Base-by-base conservation (phyloP, 2,888 invertebrate species). In the Argyresthia albistria region DNA sequence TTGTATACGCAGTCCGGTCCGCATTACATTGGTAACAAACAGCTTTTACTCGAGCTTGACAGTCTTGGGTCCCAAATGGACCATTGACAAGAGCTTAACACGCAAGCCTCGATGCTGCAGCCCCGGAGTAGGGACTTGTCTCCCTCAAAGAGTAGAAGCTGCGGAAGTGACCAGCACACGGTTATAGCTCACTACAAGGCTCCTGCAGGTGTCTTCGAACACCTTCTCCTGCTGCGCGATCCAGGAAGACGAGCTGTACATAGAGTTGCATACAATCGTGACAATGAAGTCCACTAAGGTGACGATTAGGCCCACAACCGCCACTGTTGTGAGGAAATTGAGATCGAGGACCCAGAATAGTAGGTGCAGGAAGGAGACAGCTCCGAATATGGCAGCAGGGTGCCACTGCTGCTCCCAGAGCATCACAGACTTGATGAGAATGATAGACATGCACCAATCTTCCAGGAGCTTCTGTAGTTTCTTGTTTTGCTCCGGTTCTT, bases 361-460 rank as follows among this genome's bases (percentile, higher is more conserved):
- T 54, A 95, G 90, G 76, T 87, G 92, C 55, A 89, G 61, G 47
- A 88, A 62, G 9, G 90, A 88, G 15, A 89, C 69, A n/a, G 79
- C 76, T 42, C 92, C 93, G 59, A 94, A 76, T 57, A 96, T 91
- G 52, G 95, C 90, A 53, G 92, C 93, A 37, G 97, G 95, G 76
- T 95, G 93, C 90, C 93, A 94, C 58, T 93, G 92, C 65, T 95
- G 93, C 64, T 96, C 95, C 97, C 97, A 97, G 53, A 93, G 76
- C 35, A 95, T 77, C 16, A 95, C 77, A 0, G 92, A 92, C 67
- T 93, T 91, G 11, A 91, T 61, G 0, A 91, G 89, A 37, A 95
- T 72, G 51, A 95, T 84, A n/a, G 93, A 87, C 80, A 93, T 92
- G 55, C 94, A 91, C 92, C 93, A 95, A 45, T 91, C 90, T 67